A percentile compares a stretch with the other conserved stretches of the same genome.
These are phyloP conservation scores for Sesamia nonagrioides DNA, from an alignment of 1,140 invertebrate genomes.

Conservation along the genomic window DNA sequence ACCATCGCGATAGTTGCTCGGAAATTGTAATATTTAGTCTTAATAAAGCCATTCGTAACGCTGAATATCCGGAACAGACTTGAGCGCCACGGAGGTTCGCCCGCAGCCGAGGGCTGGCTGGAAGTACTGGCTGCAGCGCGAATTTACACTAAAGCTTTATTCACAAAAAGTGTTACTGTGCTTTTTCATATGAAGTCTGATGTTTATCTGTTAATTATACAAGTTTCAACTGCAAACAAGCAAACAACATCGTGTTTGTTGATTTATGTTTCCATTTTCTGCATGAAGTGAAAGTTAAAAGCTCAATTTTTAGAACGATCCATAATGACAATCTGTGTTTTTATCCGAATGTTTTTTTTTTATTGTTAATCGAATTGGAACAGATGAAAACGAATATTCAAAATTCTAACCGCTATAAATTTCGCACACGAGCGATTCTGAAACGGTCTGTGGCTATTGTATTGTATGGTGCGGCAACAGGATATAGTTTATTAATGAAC, in stretches of 20 bases:
- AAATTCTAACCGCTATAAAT: constrained; percentile 74
- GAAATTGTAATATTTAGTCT: constrained; percentile 85
- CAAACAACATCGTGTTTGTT: not conserved
- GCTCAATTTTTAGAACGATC: not conserved
- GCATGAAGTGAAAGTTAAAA: not conserved
- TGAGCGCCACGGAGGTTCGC: constrained; percentile 64
- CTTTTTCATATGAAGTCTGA: constrained; percentile 16
- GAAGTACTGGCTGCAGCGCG: constrained; percentile 53
- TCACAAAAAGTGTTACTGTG: constrained; percentile 64
- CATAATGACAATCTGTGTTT: not conserved
- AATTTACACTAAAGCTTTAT: constrained; percentile 79
- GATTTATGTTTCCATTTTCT: constrained; percentile 59
- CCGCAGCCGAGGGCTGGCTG: constrained; percentile 57
- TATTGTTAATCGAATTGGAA: constrained; percentile 64
- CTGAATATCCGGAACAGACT: constrained; percentile 79
- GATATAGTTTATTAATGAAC: constrained; percentile 79
- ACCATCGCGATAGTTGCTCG: constrained; percentile 78
- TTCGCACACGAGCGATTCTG: constrained; percentile 62
- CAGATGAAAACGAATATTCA: constrained; percentile 61
- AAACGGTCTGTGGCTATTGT: constrained; percentile 60
- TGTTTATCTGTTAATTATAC: constrained; percentile 35
- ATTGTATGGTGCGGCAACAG: constrained; percentile 59
- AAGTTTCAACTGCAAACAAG: constrained; percentile 10
- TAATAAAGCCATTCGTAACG: constrained; percentile 85
- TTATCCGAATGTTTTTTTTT: constrained; percentile 24